These are phyloP conservation scores for Drosophila pseudotalamancana DNA, from an alignment of 2,888 invertebrate species.

Conservation along the genomic window DNA sequence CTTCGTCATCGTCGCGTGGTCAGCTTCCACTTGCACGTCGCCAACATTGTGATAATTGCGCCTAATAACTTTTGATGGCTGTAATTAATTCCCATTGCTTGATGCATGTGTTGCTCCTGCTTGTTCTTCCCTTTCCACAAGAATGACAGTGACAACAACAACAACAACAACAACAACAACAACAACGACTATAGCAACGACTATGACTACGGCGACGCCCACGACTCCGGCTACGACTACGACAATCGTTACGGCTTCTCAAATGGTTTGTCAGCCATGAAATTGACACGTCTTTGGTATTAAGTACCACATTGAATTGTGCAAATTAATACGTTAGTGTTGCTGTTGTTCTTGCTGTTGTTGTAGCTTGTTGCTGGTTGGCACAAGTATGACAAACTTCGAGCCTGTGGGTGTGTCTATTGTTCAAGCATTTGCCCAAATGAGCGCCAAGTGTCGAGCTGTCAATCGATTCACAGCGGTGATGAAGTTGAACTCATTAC, in stretches of 20 bases:
- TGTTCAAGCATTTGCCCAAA: constrained; percentile 10
- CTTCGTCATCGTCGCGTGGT: constrained; percentile 7
- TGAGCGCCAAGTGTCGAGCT: constrained; percentile 5
- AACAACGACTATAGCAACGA: not conserved
- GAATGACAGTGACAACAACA: not conserved
- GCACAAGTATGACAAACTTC: constrained; percentile 4
- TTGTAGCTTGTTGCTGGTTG: not conserved
- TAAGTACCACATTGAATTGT: constrained; percentile 79
- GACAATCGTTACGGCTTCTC: constrained; percentile 22
- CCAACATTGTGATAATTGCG: constrained; percentile 75
- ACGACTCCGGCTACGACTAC: constrained; percentile 11
- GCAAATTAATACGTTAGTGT: constrained; percentile 67
- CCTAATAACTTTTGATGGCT: constrained; percentile 80
- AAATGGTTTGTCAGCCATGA: constrained; percentile 74
- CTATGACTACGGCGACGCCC: no score
- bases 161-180: not conserved
- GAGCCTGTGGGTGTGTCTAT: constrained; percentile 7
- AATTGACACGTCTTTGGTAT: constrained; percentile 79
- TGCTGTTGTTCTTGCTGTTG: constrained; percentile 15
- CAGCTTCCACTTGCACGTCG: constrained; percentile 43
- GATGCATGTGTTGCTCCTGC: constrained; percentile 39
- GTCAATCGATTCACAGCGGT: not conserved
- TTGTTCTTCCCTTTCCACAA: not conserved
- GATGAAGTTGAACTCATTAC: no score
- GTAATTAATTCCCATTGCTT: constrained; percentile 74